Evolutionary conservation across 35 echinoderm and acorn worm genomes (phyloP).

Genomic region (Holothuria glaberrima): DNA sequence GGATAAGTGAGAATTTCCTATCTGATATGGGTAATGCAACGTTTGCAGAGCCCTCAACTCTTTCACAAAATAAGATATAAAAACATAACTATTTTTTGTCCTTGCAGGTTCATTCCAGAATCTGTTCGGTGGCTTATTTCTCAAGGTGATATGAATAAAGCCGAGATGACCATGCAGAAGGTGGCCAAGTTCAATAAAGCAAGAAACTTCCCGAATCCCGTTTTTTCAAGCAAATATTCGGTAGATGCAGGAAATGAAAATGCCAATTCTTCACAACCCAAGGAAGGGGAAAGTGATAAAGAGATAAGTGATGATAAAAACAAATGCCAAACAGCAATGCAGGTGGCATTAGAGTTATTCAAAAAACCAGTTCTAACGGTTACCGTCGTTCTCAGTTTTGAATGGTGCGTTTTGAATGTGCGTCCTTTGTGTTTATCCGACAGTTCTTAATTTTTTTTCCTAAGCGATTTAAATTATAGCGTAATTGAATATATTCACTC

Average conservation of each 20-base stretch:
- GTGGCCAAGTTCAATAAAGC: constrained; percentile 14
- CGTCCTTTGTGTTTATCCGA: too few relatives aligned
- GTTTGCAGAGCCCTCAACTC: too few relatives aligned
- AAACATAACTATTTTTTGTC: background rate
- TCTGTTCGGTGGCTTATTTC: constrained; percentile 1
- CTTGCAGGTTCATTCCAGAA: constrained; percentile 4
- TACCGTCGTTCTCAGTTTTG: background rate
- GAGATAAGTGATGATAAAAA: too few relatives aligned
- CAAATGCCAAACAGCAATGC: too few relatives aligned
- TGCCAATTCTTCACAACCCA: too few relatives aligned
- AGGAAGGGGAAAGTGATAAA: too few relatives aligned
- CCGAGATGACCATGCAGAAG: background rate
- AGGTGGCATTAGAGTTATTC: background rate
- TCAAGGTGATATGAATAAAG: background rate
- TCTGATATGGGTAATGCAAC: too few relatives aligned
- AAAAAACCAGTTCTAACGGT: constrained; percentile 3
- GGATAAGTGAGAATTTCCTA: too few relatives aligned
- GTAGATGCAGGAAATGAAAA: too few relatives aligned
- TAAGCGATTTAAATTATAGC: background rate
- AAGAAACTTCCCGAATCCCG: background rate
- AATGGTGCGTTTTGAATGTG: background rate
- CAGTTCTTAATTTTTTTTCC: background rate
- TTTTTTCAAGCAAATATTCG: background rate
- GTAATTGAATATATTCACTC: background rate
- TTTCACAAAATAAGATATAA: background rate